Evolutionary conservation across 1,140 invertebrate species (phyloP), one percentile per base, ranked within the genome.

Genomic region (Telenomus remus): DNA sequence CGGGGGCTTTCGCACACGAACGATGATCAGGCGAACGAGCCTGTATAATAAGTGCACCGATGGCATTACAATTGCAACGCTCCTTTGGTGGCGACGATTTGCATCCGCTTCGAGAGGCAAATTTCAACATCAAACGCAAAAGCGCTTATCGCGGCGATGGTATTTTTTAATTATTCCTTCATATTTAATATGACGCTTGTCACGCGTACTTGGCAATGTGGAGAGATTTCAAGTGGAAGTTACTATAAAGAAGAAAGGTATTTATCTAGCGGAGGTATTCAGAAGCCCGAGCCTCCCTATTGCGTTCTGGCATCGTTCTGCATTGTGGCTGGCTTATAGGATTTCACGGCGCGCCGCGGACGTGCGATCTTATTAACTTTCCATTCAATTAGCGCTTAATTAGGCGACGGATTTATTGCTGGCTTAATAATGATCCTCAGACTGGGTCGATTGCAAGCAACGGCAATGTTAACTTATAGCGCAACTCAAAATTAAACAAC

Each of bases 301-400:
- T 73, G 59, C 64, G 54, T 59, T 50, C 53, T 66, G 76, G 46
- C 64, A 57, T 55, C 64, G 50, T 61, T 78, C 49, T 66, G 76
- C 55, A 78, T 73, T 77, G 75, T 72, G 64, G 64, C 69, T 81
- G 79, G 81, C 77, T 84, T 82, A 82, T 79, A 76, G 79, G 80
- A 84, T 83, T 84, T 81, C 71, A 74, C 72, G 56, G 72, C 59
- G 74, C 70, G 63, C 61, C 73, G 59, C 74, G 70, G 68, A 79
- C 72, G 66, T 70, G 68, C 76, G 80, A 82, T 82, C 81, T 85
- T 84, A 84, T 84, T 85, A 85, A 84, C 82, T 83, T 84, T 84
- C 82, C 77, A 79, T 84, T 84, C 81, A 84, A 84, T 85, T 84
- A 85, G 77, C 57, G 77, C 78, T 80, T 81, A 84, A 85, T 81